Conservation (phyloP, 2,797 vertebrate species). For the Xyrichtys novacula region DNA sequence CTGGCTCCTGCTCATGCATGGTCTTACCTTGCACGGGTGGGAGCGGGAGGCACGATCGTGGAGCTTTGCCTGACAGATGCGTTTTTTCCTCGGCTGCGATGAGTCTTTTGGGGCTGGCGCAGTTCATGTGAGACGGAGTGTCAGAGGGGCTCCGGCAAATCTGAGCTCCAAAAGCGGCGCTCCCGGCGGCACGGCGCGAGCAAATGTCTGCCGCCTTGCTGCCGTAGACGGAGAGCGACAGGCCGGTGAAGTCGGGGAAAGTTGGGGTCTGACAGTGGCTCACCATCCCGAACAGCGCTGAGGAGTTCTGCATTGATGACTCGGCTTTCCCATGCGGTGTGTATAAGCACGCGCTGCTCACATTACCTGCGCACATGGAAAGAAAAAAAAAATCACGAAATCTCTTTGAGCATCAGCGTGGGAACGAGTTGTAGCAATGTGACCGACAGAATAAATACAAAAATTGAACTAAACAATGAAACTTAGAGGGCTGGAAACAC, state of each 20-base stretch:
- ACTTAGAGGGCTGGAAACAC: slow-evolving; percentile 29
- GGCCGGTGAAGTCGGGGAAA: slow-evolving; percentile 79
- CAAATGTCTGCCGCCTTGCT: slow-evolving; percentile 80
- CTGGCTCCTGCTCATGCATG: background rate
- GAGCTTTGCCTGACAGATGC: slow-evolving; percentile 74
- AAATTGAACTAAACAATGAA: background rate
- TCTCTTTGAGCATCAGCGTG: slow-evolving; percentile 8
- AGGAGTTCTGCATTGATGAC: slow-evolving; percentile 80
- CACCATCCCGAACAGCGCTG: slow-evolving; percentile 84
- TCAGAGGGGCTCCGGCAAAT: slow-evolving; percentile 70
- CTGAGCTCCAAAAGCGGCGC: slow-evolving; percentile 67
- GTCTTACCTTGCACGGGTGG: slow-evolving; percentile 78
- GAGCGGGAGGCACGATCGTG: slow-evolving; percentile 71
- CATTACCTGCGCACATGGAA: slow-evolving; percentile 71
- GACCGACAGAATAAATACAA: background rate
- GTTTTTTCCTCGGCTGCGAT: slow-evolving; percentile 67
- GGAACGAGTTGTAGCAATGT: background rate
- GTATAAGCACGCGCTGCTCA: slow-evolving; percentile 49
- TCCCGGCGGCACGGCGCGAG: slow-evolving; percentile 69
- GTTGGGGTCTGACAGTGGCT: slow-evolving; percentile 82
- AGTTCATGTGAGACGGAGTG: slow-evolving; percentile 58
- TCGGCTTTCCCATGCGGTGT: slow-evolving; percentile 66
- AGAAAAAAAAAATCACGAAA: slow-evolving; percentile 1
- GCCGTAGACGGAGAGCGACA: slow-evolving; percentile 82
- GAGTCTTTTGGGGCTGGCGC: slow-evolving; percentile 67